These are phyloP conservation scores for Brienomyrus longianalis DNA, from an alignment of 2,113 vertebrate species.

Conservation along the genomic window DNA sequence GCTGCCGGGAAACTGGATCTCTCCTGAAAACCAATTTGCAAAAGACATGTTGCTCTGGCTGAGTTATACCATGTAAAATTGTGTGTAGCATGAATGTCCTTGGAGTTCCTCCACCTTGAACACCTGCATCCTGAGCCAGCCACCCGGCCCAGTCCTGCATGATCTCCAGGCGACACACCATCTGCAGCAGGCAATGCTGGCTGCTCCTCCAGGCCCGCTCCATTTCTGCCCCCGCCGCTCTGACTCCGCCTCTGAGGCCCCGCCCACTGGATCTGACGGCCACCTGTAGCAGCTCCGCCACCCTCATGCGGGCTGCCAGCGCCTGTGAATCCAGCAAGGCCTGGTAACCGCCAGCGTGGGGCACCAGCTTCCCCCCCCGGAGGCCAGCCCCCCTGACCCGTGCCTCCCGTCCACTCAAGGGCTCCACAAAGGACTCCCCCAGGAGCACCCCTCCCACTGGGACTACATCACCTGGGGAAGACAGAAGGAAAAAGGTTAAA, in stretches of 20 bases:
- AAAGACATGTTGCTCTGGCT: not conserved
- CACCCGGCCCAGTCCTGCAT: slow-evolving; percentile 48
- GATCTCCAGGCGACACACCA: slow-evolving; percentile 55
- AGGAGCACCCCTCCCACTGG: slow-evolving; percentile 74
- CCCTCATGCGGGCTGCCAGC: slow-evolving; percentile 31
- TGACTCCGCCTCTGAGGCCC: slow-evolving; percentile 41
- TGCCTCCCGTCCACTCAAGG: slow-evolving; percentile 64
- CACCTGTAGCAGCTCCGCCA: slow-evolving; percentile 27
- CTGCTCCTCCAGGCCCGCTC: slow-evolving; percentile 53
- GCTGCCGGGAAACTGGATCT: slow-evolving; percentile 60
- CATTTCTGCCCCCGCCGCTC: slow-evolving; percentile 51
- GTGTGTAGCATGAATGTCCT: not conserved
- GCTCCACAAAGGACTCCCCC: slow-evolving; percentile 68
- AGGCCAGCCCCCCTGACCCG: slow-evolving; percentile 58
- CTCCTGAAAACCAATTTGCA: slow-evolving; percentile 49
- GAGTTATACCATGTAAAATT: not conserved
- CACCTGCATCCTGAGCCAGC: slow-evolving; percentile 56
- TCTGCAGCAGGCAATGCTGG: slow-evolving; percentile 58
- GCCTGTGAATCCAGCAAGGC: slow-evolving; percentile 61
- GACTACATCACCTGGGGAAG: slow-evolving; percentile 62
- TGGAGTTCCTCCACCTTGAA: slow-evolving; percentile 51
- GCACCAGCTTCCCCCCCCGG: slow-evolving; percentile 47
- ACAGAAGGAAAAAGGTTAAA: not conserved
- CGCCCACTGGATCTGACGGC: slow-evolving; percentile 20
- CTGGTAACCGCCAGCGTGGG: slow-evolving; percentile 64